Percentiles rank a stretch among this genome's conserved stretches.
Conservation (phyloP, 1,140 invertebrate genomes). For the Nylanderia fulva region DNA sequence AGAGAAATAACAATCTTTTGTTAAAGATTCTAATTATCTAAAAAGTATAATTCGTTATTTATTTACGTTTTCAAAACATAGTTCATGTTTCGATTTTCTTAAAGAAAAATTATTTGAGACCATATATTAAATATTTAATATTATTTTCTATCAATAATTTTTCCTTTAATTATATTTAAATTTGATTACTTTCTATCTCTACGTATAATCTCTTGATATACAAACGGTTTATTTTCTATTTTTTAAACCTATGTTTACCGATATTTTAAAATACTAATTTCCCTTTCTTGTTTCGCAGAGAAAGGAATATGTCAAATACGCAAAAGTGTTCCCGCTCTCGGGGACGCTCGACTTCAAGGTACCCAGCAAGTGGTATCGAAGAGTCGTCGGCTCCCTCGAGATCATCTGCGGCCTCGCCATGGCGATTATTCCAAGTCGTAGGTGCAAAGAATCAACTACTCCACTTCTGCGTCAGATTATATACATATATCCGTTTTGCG, state of each 20-base stretch:
- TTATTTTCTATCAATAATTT: too few relatives aligned
- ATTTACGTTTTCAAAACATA: neutral
- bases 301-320: conserved; percentile 98
- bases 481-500: conserved; percentile 5
- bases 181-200: too few relatives aligned
- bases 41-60: conserved; percentile 1
- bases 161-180: too few relatives aligned
- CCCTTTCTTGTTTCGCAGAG: conserved; percentile 88
- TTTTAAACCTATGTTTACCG: too few relatives aligned
- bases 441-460: conserved; percentile 81
- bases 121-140: too few relatives aligned
- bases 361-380: conserved; percentile 96
- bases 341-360: conserved; percentile 94
- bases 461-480: conserved; percentile 26
- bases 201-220: neutral
- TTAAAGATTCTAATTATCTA: neutral
- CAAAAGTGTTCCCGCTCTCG: conserved; percentile 97
- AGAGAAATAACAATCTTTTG: neutral
- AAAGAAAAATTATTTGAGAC: neutral
- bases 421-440: conserved; percentile 95
- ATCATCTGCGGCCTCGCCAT: conserved; percentile 95
- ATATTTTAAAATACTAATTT: neutral
- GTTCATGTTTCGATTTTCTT: neutral
- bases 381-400: conserved; percentile 94
- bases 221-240: neutral